phyloP scores from a whole-genome alignment of 2,113 vertebrate species.

The Mustela nigripes region DNA sequence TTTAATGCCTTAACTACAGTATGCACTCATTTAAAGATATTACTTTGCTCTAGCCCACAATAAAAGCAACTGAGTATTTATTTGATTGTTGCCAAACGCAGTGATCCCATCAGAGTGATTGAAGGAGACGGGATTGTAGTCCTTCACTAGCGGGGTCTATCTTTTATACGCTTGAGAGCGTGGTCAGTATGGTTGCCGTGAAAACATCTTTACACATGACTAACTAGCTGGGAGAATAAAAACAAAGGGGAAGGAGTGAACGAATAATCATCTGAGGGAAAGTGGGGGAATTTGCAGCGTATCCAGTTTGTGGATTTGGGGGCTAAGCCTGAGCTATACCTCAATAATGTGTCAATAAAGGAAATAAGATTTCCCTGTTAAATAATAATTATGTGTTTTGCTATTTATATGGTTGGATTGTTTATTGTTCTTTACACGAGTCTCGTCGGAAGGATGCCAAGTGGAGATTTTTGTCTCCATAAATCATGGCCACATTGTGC shows the following conservation, averaged over 20 bases:
- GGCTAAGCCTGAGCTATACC: background rate
- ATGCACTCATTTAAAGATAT: slow-evolving; percentile 65
- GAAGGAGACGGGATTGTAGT: slow-evolving; percentile 16
- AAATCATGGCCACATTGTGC: background rate
- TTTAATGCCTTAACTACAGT: slow-evolving; percentile 69
- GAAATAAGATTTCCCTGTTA: background rate
- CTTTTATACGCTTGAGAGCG: slow-evolving; percentile 50
- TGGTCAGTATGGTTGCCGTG: background rate
- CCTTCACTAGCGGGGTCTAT: background rate
- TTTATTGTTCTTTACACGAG: background rate
- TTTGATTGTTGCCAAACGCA: slow-evolving; percentile 68
- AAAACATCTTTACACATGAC: background rate
- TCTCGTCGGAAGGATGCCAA: background rate
- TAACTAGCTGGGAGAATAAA: slow-evolving; percentile 5
- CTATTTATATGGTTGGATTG: background rate
- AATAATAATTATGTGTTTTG: background rate
- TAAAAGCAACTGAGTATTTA: slow-evolving; percentile 51
- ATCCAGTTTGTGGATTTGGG: background rate
- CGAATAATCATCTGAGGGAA: background rate
- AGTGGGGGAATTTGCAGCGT: background rate
- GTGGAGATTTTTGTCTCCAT: background rate
- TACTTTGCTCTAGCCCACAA: slow-evolving; percentile 41
- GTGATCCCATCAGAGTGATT: slow-evolving; percentile 59
- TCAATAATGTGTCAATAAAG: background rate
- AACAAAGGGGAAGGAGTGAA: background rate